Base-by-base conservation (phyloP, 2,797 vertebrate genomes). In the Ispidina picta region DNA sequence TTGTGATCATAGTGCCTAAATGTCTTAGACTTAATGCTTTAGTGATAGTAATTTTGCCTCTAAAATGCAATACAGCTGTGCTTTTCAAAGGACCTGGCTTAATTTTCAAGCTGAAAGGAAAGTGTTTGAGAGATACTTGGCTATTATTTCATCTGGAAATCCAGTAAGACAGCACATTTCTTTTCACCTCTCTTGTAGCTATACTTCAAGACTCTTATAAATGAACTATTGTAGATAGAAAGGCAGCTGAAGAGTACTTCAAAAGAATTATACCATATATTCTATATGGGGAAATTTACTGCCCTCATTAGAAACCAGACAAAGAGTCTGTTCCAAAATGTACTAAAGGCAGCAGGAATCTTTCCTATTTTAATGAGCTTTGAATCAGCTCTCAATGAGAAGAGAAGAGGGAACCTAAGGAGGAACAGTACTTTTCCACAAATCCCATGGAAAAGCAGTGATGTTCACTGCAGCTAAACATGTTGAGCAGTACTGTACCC, bases 71-170 rank as follows among this genome's bases (percentile, higher is more conserved):
- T 88, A 92, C 89, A 94, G 91, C 93, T 95, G 89, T 93, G 96
- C 74, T 81, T 96, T 97, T 97, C 92, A 95, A 95, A 96, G 81
- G 92, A 90, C 85, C 54, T 3, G 19, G 94, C 88, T 77, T 92
- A 89, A 92, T 91, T 92, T 94, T 96, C 92, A 95, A 94, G 92
- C 87, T 93, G 89, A 96, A 97, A 96, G 90, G 88, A 93, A 95
- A 94, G 94, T 79, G 89, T 89, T 95, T 84, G 82, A 95, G 86
- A 94, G 91, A 95, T 94, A 68, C 88, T 91, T 95, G 95, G 95
- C 95, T 97, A 95, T 96, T 96, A 94, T 96, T 95, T 95, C 92
- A 89, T 96, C 87, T 97, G 96, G 95, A 97, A 96, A 97, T 96
- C 77, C 90, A 96, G 83, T 90, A 96, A 94, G 92, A 96, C 83